Conservation (phyloP, 2,888 invertebrate species). For the Andrena camellia region DNA sequence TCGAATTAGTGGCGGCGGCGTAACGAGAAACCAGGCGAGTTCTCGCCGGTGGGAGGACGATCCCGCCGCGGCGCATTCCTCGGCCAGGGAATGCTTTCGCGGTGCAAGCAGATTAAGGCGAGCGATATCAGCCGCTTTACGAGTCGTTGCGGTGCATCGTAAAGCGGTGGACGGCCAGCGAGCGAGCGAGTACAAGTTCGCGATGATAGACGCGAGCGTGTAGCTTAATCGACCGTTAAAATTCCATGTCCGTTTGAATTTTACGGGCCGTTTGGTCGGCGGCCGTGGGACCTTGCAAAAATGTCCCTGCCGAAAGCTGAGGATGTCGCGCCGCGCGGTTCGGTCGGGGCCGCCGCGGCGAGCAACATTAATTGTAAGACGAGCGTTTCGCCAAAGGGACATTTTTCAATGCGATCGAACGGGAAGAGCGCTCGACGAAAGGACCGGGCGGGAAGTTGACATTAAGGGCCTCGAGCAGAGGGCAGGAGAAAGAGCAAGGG, state of each 20-base stretch:
- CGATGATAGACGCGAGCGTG: conserved; percentile 33
- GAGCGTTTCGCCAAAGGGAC: conserved; percentile 5
- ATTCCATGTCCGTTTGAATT: conserved; percentile 50
- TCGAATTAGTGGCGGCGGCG: conserved; percentile 37
- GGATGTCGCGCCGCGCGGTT: neutral
- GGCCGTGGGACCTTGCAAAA: neutral
- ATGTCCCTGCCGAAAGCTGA: neutral
- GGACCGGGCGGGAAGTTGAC: conserved; percentile 67
- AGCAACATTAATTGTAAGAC: conserved; percentile 6
- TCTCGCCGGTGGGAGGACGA: conserved; percentile 21
- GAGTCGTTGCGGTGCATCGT: conserved; percentile 52
- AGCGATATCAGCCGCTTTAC: conserved; percentile 52
- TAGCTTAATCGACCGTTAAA: conserved; percentile 49
- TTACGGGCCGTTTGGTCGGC: conserved; percentile 17
- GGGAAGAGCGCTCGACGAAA: conserved; percentile 55
- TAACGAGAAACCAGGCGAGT: conserved; percentile 27
- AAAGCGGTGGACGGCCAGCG: conserved; percentile 7
- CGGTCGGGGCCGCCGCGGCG: neutral
- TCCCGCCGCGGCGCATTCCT: conserved; percentile 41
- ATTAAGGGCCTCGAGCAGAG: conserved; percentile 55
- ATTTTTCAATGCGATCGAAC: conserved; percentile 38
- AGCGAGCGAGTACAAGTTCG: neutral
- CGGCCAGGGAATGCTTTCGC: conserved; percentile 44
- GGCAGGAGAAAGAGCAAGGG: conserved; percentile 8
- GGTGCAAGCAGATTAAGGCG: conserved; percentile 49